A percentile compares a stretch with the other conserved stretches of the same genome.
Conservation (phyloP, 2,888 invertebrate genomes). For the Anthophora plumipes region DNA sequence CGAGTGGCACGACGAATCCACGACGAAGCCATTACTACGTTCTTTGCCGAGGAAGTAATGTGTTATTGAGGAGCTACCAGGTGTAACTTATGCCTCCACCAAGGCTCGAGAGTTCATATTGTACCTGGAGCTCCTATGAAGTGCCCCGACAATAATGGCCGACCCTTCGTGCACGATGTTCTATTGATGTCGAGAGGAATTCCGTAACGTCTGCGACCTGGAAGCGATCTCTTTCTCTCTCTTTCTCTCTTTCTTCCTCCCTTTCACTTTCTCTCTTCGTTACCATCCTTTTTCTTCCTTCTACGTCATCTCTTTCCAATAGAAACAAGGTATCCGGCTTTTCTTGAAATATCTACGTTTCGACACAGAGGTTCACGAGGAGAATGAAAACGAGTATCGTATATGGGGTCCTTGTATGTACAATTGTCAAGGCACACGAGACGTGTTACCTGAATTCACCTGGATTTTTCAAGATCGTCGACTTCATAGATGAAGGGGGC, state of each 20-base stretch:
- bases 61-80: conserved; percentile 78
- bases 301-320: neutral
- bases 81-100: conserved; percentile 76
- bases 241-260: conserved; percentile 11
- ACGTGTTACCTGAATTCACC: conserved; percentile 46
- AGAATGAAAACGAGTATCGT: conserved; percentile 49
- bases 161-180: conserved; percentile 74
- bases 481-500: conserved; percentile 16
- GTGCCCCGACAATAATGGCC: conserved; percentile 73
- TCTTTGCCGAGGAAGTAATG: conserved; percentile 69
- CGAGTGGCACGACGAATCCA: conserved; percentile 65
- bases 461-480: conserved; percentile 30
- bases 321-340: conserved; percentile 24
- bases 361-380: conserved; percentile 25
- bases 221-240: conserved; percentile 46
- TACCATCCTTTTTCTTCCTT: conserved; percentile 6
- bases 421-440: conserved; percentile 44
- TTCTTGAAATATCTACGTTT: conserved; percentile 52
- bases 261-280: conserved; percentile 6
- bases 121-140: conserved; percentile 69
- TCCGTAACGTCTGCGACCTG: conserved; percentile 74
- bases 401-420: conserved; percentile 12
- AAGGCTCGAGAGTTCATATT: conserved; percentile 73
- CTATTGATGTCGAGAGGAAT: conserved; percentile 76
- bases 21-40: conserved; percentile 68